Evolutionary conservation across 2,113 vertebrate species (phyloP).

Genomic region (Athene cunicularia): DNA sequence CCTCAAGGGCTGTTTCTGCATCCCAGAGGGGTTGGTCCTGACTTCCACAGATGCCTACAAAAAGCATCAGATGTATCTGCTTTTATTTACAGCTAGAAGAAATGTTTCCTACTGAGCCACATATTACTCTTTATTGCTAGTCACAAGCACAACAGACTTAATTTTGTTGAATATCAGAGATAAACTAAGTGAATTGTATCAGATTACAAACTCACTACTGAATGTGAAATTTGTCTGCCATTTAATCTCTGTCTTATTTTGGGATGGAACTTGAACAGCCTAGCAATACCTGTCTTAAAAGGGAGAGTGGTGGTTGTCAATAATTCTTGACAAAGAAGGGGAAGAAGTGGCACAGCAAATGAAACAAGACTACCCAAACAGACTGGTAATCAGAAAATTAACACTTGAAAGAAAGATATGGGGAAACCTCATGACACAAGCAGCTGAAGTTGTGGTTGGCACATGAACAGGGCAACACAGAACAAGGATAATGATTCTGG

Average conservation of each 20-base stretch:
- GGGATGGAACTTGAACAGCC: background rate
- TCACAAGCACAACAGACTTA: background rate
- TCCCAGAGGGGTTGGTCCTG: background rate
- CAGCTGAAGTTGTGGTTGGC: background rate
- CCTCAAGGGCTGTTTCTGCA: background rate
- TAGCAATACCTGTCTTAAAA: background rate
- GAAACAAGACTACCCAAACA: background rate
- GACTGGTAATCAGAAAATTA: background rate
- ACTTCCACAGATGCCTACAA: constrained; percentile 27
- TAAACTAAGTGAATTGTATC: background rate
- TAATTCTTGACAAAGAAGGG: background rate
- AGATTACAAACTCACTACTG: background rate
- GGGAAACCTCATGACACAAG: background rate
- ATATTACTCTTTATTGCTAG: background rate
- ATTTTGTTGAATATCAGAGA: background rate
- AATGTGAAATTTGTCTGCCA: background rate
- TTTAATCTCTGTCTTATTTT: background rate
- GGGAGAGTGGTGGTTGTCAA: background rate
- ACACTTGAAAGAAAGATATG: background rate
- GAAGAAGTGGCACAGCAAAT: background rate
- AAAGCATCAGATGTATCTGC: background rate
- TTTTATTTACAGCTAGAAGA: constrained; percentile 20
- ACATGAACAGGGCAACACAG: background rate
- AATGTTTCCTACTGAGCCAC: background rate
- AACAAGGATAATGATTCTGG: background rate